Percentiles rank a stretch among this genome's conserved stretches.
Conservation (phyloP, 2,113 vertebrate species). For the Podarcis cretensis region DNA sequence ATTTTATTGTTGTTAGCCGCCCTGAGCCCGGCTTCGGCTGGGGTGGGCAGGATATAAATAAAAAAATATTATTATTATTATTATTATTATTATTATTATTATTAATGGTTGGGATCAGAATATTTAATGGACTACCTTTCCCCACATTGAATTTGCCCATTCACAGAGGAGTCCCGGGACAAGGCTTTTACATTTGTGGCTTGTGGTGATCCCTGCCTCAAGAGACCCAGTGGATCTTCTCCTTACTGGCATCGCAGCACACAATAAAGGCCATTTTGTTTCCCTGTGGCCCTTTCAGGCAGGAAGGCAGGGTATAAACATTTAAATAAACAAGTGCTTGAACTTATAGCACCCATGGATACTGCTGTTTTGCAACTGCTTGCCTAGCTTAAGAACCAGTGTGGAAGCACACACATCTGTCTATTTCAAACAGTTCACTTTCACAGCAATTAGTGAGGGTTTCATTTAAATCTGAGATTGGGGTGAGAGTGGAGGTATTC, state of each 20-base stretch:
- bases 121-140: background rate
- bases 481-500: too few species aligned
- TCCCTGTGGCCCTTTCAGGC: too few species aligned
- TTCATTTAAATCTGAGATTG: background rate
- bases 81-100: too few species aligned
- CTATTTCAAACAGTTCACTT: background rate
- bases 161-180: background rate
- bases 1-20: too few species aligned
- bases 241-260: too few species aligned
- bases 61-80: too few species aligned
- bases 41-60: too few species aligned
- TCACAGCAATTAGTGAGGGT: background rate
- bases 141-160: background rate
- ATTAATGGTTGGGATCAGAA: background rate
- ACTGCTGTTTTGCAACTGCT: background rate
- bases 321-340: background rate
- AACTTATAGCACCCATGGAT: background rate
- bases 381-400: background rate
- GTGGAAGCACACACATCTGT: background rate
- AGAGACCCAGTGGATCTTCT: too few species aligned
- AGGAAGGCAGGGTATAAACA: too few species aligned
- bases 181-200: background rate
- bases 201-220: too few species aligned
- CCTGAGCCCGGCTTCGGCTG: too few species aligned
- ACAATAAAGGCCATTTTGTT: too few species aligned